Base-by-base conservation (phyloP, 2,888 invertebrate species). In the Tipula confusa region DNA sequence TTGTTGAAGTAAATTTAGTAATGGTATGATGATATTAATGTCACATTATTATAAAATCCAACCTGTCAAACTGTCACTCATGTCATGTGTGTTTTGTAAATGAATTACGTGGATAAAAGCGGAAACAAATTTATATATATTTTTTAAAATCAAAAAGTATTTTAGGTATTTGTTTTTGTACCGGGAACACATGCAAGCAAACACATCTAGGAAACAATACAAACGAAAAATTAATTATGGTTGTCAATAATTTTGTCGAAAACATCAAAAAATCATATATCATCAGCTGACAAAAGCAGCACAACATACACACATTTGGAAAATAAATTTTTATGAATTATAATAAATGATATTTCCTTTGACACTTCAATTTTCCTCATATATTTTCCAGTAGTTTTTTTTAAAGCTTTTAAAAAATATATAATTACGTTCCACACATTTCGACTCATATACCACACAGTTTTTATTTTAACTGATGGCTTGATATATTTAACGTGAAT, bases 231-330 rank as follows among this genome's bases (percentile, higher is more conserved):
- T 64, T 64, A 64, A 64, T 64, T 64, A 64, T 7, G 64, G 64
- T 24, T 64, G 64, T 64, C 64, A 64, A 64, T 64, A 64, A 11
- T 64, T n/a, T 64, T 64, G 64, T 64, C 64, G 24, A 2, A 64
- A 64, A 64, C 24, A 64, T 64, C 24, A 64, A 64, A 64, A n/a
- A 64, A 64, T 64, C 64, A 64, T 64, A 64, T 64, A 64, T 64
- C 64, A 64, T 64, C 64, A 64, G 64, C 64, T 64, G 64, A 64
- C 64, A 64, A 24, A 9, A 64, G 24, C 64, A 64, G 24, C 64
- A 64, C 24, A 64, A 24, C 24, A 64, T 64, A 64, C 43, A 43
- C 15, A 43, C 15, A 43, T 0, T 15, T 15, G 15, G 3, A 43
- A 64, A 0, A 64, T 64, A 64, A 4, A 24, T 64, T 15, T 43